Base-by-base conservation (phyloP, 2,797 vertebrate genomes). In the Calcarius lapponicus region DNA sequence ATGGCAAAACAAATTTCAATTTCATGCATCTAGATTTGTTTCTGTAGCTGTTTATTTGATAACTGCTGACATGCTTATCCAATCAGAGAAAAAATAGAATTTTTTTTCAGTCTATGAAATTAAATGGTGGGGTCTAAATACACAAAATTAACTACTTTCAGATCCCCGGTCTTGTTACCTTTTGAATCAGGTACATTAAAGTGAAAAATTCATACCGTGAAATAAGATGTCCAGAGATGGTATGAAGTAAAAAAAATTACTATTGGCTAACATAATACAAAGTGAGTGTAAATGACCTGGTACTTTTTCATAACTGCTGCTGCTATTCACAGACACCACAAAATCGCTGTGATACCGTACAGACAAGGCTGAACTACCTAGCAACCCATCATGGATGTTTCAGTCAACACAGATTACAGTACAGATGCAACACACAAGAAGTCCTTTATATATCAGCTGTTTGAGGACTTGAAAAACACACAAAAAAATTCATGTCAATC, bases 1-100 rank as follows among this genome's bases (percentile, higher is more conserved):
- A 75, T 50, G 31, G 47, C 43, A 88, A 95, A 95, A 62, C 25
- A 78, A 91, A 93, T 96, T 93, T 90, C 61, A 90, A 84, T 91
- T 89, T 93, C 61, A 93, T 86, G 40, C 61, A 75, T 74, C 54
- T 90, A 66, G 85, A 86, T 91, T 93, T 90, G 36, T 36, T 61
- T 89, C 69, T 71, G n/a, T 86, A 87, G 51, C 18, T 78, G 53
- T 75, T 94, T 94, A 69, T 85, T 83, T 92, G 53, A 78, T 51
- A 90, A 79, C 18, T 80, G n/a, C 38, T 87, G 26, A 58, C n/a
- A 83, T 31, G 34, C 17, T 91, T 91, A 78, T 36, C 53, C 80
- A 87, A 80, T 74, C 25, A 69, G 81, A 89, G 88, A 93, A 80
- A 21, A 89, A 87, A 93, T 73, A 65, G 34, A 2, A 83, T 89